phyloP scores from a whole-genome alignment of 1,140 invertebrate genomes.

The Cyclina sinensis region DNA sequence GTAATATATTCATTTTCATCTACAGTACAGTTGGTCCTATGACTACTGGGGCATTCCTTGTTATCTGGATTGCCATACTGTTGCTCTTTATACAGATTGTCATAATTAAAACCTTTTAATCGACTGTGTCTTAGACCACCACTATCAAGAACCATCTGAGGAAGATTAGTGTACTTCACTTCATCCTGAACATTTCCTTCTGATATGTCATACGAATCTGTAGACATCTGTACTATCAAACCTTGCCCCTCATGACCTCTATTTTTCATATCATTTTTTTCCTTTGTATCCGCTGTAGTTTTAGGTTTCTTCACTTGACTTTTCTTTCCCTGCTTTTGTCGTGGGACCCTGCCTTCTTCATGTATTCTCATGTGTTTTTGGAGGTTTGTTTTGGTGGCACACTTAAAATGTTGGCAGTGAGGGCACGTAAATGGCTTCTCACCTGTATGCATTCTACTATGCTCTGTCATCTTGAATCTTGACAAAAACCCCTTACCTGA shows the following conservation, averaged over 20 bases:
- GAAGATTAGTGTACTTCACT: background rate
- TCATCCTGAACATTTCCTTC: background rate
- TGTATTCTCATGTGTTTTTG: conserved; percentile 41
- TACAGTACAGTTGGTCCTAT: too few relatives aligned
- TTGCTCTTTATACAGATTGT: background rate
- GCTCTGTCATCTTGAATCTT: conserved; percentile 32
- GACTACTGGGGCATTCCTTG: background rate
- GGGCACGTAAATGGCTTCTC: conserved; percentile 29
- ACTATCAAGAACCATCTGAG: background rate
- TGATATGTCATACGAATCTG: background rate
- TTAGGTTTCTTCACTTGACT: background rate
- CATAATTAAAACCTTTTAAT: background rate
- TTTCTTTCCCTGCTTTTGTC: background rate
- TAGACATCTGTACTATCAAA: background rate
- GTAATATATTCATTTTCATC: background rate
- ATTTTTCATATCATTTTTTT: background rate
- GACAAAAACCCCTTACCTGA: conserved; percentile 37
- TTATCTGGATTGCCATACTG: background rate
- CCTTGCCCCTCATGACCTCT: background rate
- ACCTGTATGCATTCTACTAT: conserved; percentile 1
- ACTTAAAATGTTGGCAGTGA: background rate
- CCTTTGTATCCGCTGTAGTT: background rate
- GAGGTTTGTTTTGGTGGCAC: conserved; percentile 16
- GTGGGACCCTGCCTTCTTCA: background rate
- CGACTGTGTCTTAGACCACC: too few relatives aligned